These are phyloP conservation scores for Kryphioiulus occultus DNA, from an alignment of 2,888 invertebrate genomes.

Conservation along the genomic window DNA sequence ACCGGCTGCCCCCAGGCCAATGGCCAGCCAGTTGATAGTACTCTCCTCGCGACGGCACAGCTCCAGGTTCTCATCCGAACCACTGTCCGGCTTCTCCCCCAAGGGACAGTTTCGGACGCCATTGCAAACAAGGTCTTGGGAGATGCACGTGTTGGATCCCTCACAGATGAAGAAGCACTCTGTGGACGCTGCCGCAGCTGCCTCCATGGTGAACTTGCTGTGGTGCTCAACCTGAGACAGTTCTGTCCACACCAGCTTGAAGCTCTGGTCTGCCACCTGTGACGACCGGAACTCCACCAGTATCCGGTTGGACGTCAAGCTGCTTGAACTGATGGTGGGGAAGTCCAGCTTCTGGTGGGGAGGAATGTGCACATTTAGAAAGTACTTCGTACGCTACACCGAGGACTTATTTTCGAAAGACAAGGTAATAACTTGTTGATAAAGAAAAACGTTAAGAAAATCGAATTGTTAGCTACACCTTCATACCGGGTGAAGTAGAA, in stretches of 20 bases:
- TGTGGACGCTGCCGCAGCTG: constrained; percentile 59
- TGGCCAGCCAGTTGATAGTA: constrained; percentile 71
- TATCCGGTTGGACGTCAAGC: constrained; percentile 52
- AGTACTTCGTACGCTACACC: not conserved
- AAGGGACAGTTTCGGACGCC: constrained; percentile 86
- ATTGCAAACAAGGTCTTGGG: constrained; percentile 82
- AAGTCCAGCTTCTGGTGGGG: constrained; percentile 68
- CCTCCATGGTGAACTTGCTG: constrained; percentile 58
- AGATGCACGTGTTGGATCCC: constrained; percentile 80
- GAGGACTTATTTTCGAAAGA: too few species aligned
- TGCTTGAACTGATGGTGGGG: constrained; percentile 60
- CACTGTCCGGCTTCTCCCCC: constrained; percentile 46
- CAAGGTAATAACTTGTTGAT: too few species aligned
- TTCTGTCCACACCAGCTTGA: constrained; percentile 90
- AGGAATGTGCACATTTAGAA: not conserved
- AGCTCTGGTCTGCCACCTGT: constrained; percentile 60
- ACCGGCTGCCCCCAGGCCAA: constrained; percentile 70
- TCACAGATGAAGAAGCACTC: constrained; percentile 89
- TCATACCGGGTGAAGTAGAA: too few species aligned
- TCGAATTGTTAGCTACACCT: too few species aligned
- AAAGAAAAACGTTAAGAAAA: too few species aligned
- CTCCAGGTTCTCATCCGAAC: constrained; percentile 56
- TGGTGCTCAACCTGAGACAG: constrained; percentile 70
- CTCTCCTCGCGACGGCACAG: constrained; percentile 55
- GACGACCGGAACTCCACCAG: constrained; percentile 53